A percentile compares a stretch with the other conserved stretches of the same genome.
Evolutionary conservation across 1,140 invertebrate species (phyloP).

Genomic region (Papilio aristodemus): DNA sequence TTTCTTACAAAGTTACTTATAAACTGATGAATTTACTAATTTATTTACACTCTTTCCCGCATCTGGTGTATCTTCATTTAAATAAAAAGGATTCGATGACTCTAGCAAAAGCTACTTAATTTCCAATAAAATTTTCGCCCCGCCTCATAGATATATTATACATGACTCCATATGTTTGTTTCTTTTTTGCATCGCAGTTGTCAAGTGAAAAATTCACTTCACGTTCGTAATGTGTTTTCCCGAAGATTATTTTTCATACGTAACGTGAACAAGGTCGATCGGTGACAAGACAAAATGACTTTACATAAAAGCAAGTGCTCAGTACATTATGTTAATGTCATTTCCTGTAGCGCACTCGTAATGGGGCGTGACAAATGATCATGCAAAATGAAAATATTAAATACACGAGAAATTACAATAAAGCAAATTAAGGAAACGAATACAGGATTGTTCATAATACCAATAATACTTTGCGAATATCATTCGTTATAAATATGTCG

Average conservation of each 20-base stretch:
- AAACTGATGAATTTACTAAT: no score
- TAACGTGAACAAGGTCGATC: slow-evolving; percentile 5
- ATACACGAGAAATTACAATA: slow-evolving; percentile 8
- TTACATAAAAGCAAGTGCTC: slow-evolving; percentile 15
- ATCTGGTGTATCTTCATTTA: no score
- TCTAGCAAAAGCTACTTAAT: no score
- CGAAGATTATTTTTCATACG: neutral
- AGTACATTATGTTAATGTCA: slow-evolving; percentile 14
- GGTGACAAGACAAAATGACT: slow-evolving; percentile 4
- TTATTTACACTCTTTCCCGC: no score
- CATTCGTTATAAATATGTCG: neutral
- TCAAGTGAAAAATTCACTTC: neutral
- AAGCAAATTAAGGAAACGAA: slow-evolving; percentile 14
- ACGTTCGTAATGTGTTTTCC: neutral
- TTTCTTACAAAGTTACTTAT: no score
- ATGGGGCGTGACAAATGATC: slow-evolving; percentile 5
- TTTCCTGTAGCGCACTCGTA: slow-evolving; percentile 1
- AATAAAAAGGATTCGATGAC: no score
- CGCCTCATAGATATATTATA: no score
- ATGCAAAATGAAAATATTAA: slow-evolving; percentile 12
- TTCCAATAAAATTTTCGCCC: no score
- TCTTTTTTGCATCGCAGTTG: neutral
- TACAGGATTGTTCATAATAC: neutral
- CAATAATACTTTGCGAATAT: neutral
- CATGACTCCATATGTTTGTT: neutral